A percentile compares a stretch with the other conserved stretches of the same genome.
Evolutionary conservation across 1,140 invertebrate species (phyloP).

Genomic region (Ceratina calcarata): DNA sequence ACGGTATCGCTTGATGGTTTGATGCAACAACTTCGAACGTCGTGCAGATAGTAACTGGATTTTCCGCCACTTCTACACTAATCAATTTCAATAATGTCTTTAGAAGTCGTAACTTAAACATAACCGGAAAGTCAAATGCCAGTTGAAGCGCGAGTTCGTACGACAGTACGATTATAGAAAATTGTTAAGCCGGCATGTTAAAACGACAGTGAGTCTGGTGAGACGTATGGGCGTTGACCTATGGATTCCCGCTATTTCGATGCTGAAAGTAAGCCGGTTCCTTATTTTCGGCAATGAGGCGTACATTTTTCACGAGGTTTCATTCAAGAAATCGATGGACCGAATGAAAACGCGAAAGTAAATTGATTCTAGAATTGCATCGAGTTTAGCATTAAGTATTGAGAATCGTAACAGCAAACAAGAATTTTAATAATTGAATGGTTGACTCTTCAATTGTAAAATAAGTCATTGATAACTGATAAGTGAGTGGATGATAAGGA

Average conservation of each 20-base stretch:
- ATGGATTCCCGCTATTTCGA: conserved; percentile 31
- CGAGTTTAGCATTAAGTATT: no score
- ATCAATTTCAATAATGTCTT: neutral
- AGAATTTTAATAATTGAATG: no score
- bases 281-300: neutral
- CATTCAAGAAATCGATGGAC: neutral
- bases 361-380: neutral
- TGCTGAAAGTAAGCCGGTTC: neutral
- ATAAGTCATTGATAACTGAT: no score
- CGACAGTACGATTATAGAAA: neutral
- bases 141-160: neutral
- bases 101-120: neutral
- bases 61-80: neutral
- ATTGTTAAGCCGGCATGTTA: no score
- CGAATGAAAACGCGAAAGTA: neutral
- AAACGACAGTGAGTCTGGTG: neutral
- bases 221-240: conserved; percentile 21
- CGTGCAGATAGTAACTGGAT: neutral
- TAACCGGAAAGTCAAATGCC: neutral
- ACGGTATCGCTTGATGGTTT: neutral
- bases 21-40: neutral
- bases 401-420: neutral
- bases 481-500: no score
- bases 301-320: neutral
- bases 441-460: no score